Percentiles rank a stretch among this genome's conserved stretches.
Conservation (phyloP, 2,113 vertebrate genomes). For the Gyps fulvus region DNA sequence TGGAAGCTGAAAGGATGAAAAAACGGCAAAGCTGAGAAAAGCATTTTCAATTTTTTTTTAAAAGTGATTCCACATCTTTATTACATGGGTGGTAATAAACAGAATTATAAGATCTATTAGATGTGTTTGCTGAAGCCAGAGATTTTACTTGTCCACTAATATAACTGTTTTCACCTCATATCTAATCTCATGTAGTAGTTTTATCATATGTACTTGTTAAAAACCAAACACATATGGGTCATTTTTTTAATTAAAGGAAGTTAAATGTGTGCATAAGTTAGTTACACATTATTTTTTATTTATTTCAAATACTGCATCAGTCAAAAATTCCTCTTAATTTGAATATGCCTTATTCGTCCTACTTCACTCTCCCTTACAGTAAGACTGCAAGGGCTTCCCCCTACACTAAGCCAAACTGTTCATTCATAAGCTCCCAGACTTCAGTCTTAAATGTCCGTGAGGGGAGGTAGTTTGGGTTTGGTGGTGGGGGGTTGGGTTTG, state of each 20-base stretch:
- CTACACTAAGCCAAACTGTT: background rate
- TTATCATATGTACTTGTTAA: background rate
- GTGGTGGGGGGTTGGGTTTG: background rate
- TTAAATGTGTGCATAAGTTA: background rate
- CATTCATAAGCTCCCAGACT: background rate
- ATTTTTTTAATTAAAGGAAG: background rate
- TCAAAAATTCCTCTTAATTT: background rate
- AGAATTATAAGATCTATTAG: background rate
- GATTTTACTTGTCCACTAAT: background rate
- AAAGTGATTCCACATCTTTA: background rate
- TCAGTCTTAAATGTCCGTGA: background rate
- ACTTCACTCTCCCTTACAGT: background rate
- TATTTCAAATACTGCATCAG: background rate
- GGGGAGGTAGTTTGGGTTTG: background rate
- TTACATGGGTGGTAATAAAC: background rate
- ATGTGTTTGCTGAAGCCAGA: background rate
- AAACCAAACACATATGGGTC: background rate
- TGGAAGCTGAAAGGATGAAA: background rate
- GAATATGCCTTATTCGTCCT: background rate
- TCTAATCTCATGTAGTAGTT: background rate
- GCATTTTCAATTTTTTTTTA: background rate
- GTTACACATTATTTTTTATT: background rate
- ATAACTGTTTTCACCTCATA: background rate
- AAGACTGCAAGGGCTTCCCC: background rate
- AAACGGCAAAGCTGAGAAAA: background rate